phyloP scores from a whole-genome alignment of 2,888 invertebrate species.

The Nymphalis c-album region DNA sequence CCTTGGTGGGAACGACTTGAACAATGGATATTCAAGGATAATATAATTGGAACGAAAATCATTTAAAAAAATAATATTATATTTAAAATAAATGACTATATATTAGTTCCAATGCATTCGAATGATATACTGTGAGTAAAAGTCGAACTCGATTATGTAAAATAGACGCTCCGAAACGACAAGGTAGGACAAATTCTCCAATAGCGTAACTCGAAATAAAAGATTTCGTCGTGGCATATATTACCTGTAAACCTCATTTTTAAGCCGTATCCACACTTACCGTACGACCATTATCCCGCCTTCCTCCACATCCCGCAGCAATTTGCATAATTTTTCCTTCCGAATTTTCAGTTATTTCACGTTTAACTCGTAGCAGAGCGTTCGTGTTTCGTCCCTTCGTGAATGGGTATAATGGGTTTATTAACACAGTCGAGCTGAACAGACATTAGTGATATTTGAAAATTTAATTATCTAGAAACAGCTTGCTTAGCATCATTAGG shows the following conservation, averaged over 20 bases:
- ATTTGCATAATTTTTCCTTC: constrained; percentile 49
- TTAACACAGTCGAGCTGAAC: constrained; percentile 23
- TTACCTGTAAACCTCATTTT: constrained; percentile 40
- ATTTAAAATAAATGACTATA: neutral
- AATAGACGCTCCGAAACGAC: constrained; percentile 16
- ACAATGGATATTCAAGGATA: too few species aligned
- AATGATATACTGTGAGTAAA: constrained; percentile 1
- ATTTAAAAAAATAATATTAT: neutral
- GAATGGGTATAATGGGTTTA: constrained; percentile 28
- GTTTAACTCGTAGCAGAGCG: constrained; percentile 33
- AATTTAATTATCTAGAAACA: constrained; percentile 19
- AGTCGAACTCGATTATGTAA: constrained; percentile 29
- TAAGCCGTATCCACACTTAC: constrained; percentile 36
- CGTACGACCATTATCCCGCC: constrained; percentile 38
- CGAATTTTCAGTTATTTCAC: constrained; percentile 42
- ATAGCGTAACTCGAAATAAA: constrained; percentile 29
- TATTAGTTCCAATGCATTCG: neutral
- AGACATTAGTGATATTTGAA: constrained; percentile 18
- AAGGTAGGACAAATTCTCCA: constrained; percentile 26
- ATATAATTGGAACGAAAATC: neutral
- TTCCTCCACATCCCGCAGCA: constrained; percentile 36
- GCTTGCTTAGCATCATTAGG: neutral
- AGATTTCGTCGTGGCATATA: constrained; percentile 28
- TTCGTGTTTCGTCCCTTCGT: constrained; percentile 34
- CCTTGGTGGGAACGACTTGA: too few species aligned